Conservation (phyloP, 2,797 vertebrate genomes). For the Macropodus opercularis region DNA sequence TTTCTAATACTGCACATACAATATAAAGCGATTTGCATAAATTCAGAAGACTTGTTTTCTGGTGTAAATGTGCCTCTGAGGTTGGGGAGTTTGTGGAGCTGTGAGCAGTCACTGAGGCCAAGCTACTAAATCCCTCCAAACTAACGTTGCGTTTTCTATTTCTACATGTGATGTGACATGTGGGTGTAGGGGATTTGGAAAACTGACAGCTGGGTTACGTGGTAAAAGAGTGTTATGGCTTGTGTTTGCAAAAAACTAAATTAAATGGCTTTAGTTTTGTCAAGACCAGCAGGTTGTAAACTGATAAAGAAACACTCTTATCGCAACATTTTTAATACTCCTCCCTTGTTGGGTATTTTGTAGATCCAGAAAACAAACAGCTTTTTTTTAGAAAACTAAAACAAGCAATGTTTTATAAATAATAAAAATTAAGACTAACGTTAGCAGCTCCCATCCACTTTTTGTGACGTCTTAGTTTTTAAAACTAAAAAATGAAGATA, state of each 20-base stretch:
- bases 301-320: background rate
- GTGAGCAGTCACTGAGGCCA: background rate
- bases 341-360: conserved; percentile 16
- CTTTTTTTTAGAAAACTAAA: background rate
- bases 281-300: background rate
- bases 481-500: conserved; percentile 4
- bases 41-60: too few relatives aligned
- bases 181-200: background rate
- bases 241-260: too few relatives aligned
- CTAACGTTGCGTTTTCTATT: background rate
- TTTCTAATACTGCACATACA: too few relatives aligned
- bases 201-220: too few relatives aligned
- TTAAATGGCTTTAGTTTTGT: too few relatives aligned
- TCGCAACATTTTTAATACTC: conserved; percentile 33
- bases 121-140: background rate
- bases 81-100: background rate
- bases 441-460: background rate
- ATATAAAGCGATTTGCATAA: too few relatives aligned
- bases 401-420: background rate
- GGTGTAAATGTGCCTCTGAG: too few relatives aligned
- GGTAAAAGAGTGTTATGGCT: too few relatives aligned
- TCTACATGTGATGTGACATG: background rate
- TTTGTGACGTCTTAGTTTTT: background rate
- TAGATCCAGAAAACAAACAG: conserved; percentile 5
- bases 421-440: background rate